phyloP scores from a whole-genome alignment of 2,888 invertebrate species.

The Agrochola litura region DNA sequence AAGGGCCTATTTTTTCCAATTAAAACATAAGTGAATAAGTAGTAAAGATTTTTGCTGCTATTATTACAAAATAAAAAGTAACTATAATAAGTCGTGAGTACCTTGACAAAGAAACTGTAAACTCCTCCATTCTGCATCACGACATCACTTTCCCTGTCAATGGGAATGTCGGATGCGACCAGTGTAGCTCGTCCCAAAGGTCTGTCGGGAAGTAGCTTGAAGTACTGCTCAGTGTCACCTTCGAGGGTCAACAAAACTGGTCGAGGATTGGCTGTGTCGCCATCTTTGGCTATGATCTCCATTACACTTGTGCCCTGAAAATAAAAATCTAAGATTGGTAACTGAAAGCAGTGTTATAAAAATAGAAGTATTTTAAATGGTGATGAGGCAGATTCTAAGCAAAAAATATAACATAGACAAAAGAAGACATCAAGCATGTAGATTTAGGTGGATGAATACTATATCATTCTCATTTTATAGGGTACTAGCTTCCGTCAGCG shows the following conservation, averaged over 20 bases:
- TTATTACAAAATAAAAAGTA: background rate
- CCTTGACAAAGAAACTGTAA: slow-evolving; percentile 93
- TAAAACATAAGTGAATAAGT: background rate
- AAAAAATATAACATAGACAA: background rate
- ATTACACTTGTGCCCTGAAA: slow-evolving; percentile 92
- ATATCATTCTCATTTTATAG: background rate
- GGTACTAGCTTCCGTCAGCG: background rate
- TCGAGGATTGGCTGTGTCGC: slow-evolving; percentile 94
- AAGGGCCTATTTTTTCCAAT: too few species aligned
- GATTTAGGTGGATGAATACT: too few species aligned
- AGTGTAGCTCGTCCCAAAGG: slow-evolving; percentile 90
- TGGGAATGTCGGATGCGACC: slow-evolving; percentile 91
- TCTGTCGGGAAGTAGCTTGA: slow-evolving; percentile 90
- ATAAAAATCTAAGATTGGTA: background rate
- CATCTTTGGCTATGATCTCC: slow-evolving; percentile 94
- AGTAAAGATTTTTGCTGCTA: too few species aligned
- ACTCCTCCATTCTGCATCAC: slow-evolving; percentile 95
- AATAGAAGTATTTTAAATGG: background rate
- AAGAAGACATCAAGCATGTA: too few species aligned
- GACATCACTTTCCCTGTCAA: slow-evolving; percentile 94
- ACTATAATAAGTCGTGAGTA: slow-evolving; percentile 64
- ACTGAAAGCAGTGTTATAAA: background rate
- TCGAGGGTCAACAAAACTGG: slow-evolving; percentile 92
- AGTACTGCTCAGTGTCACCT: slow-evolving; percentile 93
- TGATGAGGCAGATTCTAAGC: background rate